Evolutionary conservation across 2,113 vertebrate genomes (phyloP).

Genomic region (Psettodes erumei): DNA sequence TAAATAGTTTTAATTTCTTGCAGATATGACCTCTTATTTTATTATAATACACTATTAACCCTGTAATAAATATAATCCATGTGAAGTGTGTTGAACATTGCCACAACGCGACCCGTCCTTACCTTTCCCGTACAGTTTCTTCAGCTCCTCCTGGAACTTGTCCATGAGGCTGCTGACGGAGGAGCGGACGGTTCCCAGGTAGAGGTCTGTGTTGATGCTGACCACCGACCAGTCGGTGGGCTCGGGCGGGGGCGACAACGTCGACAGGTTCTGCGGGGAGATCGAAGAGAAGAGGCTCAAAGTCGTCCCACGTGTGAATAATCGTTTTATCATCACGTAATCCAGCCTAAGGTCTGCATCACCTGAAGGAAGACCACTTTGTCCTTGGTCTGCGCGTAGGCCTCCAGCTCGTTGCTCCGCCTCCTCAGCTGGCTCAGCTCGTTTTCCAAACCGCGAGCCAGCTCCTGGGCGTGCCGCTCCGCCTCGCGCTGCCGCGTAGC

Average conservation of each 20-base stretch:
- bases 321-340: no score
- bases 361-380: constrained; percentile 83
- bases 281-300: background rate
- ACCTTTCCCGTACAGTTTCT: constrained; percentile 82
- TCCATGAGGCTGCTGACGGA: constrained; percentile 76
- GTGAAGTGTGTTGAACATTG: no score
- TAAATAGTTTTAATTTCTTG: background rate
- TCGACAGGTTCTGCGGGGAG: constrained; percentile 59
- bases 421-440: constrained; percentile 80
- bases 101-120: background rate
- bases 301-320: no score
- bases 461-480: constrained; percentile 77
- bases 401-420: constrained; percentile 80
- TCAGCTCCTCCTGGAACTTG: constrained; percentile 81
- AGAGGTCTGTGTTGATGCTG: constrained; percentile 81
- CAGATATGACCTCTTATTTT: no score
- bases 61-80: no score
- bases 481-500: constrained; percentile 72
- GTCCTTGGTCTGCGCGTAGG: constrained; percentile 70
- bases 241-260: constrained; percentile 67
- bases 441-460: constrained; percentile 78
- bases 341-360: background rate
- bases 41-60: no score
- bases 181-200: constrained; percentile 78
- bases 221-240: constrained; percentile 79